Evolutionary conservation across 2,888 invertebrate species (phyloP).

Genomic region (Aethes cnicana): DNA sequence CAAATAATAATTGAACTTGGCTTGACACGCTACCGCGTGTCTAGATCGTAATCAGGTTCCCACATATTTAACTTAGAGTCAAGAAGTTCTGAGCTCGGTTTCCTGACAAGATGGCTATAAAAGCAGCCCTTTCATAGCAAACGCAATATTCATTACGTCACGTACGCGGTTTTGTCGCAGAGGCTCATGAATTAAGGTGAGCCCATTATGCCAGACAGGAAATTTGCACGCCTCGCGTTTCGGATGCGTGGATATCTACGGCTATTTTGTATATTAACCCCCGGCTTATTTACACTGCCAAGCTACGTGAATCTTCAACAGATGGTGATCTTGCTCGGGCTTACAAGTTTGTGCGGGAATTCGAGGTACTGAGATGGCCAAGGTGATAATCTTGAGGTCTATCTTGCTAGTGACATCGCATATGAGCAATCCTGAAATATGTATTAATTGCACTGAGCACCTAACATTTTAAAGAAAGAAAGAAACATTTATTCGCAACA

Average conservation of each 20-base stretch:
- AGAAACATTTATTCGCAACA: too few species aligned
- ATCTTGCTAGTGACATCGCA: too few species aligned
- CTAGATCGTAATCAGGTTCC: not conserved
- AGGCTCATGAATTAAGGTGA: constrained; percentile 64
- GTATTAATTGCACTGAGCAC: too few species aligned
- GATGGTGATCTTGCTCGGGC: too few species aligned
- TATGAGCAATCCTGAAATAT: too few species aligned
- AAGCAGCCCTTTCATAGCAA: constrained; percentile 46
- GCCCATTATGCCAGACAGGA: constrained; percentile 64
- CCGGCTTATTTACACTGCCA: constrained; percentile 35
- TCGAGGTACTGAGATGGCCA: too few species aligned
- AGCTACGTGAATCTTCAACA: too few species aligned
- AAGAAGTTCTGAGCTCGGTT: not conserved
- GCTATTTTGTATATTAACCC: constrained; percentile 34
- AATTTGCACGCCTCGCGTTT: constrained; percentile 60
- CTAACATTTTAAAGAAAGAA: too few species aligned
- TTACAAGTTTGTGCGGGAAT: too few species aligned
- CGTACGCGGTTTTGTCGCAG: constrained; percentile 53
- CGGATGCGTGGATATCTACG: constrained; percentile 49
- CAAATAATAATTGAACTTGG: too few species aligned
- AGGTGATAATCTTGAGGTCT: too few species aligned
- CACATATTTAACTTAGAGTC: not conserved
- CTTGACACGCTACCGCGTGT: not conserved
- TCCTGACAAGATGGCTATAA: constrained; percentile 40
- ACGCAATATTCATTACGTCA: constrained; percentile 61